Evolutionary conservation across 1,140 invertebrate genomes (phyloP), one percentile per base, ranked within the genome.

Genomic region (Ceratitis capitata): DNA sequence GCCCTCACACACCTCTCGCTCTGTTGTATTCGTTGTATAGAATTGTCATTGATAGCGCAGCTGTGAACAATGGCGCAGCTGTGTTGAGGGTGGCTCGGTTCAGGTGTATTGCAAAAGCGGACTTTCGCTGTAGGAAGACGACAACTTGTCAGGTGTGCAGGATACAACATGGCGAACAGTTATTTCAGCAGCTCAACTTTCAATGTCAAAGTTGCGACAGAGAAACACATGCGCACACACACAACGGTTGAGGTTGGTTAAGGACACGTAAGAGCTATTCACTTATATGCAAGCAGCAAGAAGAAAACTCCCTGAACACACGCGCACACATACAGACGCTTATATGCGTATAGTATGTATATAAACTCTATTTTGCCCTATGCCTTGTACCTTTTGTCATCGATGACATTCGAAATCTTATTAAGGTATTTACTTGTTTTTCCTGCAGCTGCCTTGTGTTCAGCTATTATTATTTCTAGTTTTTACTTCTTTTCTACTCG

Each of bases 331-430:
- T 7, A 7, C 47, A 14, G n/a, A n/a, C n/a, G n/a, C n/a, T n/a
- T n/a, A n/a, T n/a, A n/a, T n/a, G n/a, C n/a, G n/a, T n/a, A n/a
- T n/a, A n/a, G n/a, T n/a, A n/a, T n/a, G n/a, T n/a, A n/a, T n/a
- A 61, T 32, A 61, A 7, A 61, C 26, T 61, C n/a, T 32, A 74
- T 14, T n/a, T 39, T 42, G 64, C 14, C 16, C 16, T 39, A 10
- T 78, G 10, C 69, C 19, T 10, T 29, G 45, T 32, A 10, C 10
- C 14, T 56, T 51, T 83, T 53, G 29, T 51, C 82, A 53, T 84
- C 53, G 83, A 84, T 61, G 53, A 84, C 23, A 84, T 56, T 58
- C 32, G 35, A 58, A 84, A 84, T 84, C 83, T 84, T 84, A 84
- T 84, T 84, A 64, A 61, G 16, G 83, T 84, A 32, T 84, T 84